Evolutionary conservation across 1,140 invertebrate species (phyloP), one percentile per base, ranked within the genome.

Genomic region (Drosophila arizonae): DNA sequence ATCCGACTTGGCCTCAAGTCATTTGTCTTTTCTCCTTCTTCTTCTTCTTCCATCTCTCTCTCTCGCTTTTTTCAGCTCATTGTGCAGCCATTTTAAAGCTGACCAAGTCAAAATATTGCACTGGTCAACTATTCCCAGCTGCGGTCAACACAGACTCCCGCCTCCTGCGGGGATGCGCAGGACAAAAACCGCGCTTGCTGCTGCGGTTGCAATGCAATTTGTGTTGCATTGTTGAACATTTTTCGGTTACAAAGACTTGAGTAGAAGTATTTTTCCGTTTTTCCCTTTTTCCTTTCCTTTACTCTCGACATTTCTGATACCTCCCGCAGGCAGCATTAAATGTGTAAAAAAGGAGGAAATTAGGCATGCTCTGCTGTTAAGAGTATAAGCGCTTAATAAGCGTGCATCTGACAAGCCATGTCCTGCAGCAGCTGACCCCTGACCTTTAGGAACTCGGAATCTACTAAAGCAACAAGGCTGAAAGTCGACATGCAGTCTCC

Each of bases 81-180:
- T 68, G 56, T 48, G 43, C 51, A n/a, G 54, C 54, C 46, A 70
- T 64, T 73, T 72, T 72, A 54, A 46, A 64, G 76, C 84, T 87
- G 84, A 88, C 76, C 84, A 74, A 79, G 79, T 82, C 72, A 73
- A 87, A 87, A 87, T 82, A 87, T 79, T 73, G 76, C 84, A 88
- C 56, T 86, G 82, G 82, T 87, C 79, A 88, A 88, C 76, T 82
- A 66, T 79, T 79, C 68, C 74, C 72, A 82, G 67, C 65, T 86
- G 81, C 50, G 80, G 81, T 84, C 45, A 51, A 60, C 67, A 33
- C 33, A 36, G 9, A 50, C 56, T n/a, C 43, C 43, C 15, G 0
- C 43, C 15, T 15, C 17, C 15, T 17, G n/a, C 15, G 15, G 33
- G 6, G 33, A 33, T 33, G n/a, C n/a, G 6, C 21, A 28, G 36